A percentile compares a stretch with the other conserved stretches of the same genome.
These are phyloP conservation scores for Hiodon tergisus DNA, from an alignment of 2,113 vertebrate species.

Conservation along the genomic window DNA sequence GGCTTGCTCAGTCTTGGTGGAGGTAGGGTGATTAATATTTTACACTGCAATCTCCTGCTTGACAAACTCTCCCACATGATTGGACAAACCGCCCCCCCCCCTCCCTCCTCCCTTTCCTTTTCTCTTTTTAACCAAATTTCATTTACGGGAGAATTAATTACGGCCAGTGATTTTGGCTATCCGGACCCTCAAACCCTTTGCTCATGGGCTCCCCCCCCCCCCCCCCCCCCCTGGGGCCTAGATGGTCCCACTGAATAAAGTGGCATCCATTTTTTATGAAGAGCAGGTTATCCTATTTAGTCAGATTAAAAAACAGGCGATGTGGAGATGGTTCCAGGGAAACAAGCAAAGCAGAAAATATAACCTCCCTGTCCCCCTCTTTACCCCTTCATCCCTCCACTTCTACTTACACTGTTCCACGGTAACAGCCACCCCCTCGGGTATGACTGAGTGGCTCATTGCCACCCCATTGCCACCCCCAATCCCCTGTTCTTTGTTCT, in stretches of 20 bases:
- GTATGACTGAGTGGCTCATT: constrained; percentile 45
- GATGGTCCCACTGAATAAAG: constrained; percentile 63
- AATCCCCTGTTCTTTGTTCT: not conserved
- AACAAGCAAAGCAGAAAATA: constrained; percentile 47
- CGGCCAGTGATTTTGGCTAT: constrained; percentile 54
- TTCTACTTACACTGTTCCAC: not conserved
- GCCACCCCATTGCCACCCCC: constrained; percentile 37
- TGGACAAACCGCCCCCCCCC: constrained; percentile 51
- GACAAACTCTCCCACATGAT: constrained; percentile 74
- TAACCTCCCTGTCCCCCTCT: constrained; percentile 25
- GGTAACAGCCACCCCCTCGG: constrained; percentile 12
- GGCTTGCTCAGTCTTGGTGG: constrained; percentile 52
- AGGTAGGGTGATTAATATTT: constrained; percentile 69
- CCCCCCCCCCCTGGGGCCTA: constrained; percentile 44
- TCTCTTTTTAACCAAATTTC: constrained; percentile 54
- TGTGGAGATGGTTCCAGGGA: constrained; percentile 41
- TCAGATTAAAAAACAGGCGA: constrained; percentile 68
- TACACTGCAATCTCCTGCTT: constrained; percentile 75
- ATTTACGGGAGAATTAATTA: constrained; percentile 64
- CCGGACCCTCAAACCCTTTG: constrained; percentile 35
- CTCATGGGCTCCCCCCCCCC: constrained; percentile 44
- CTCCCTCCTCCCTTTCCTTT: constrained; percentile 15
- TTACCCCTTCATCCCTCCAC: constrained; percentile 1
- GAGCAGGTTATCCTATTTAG: constrained; percentile 78
- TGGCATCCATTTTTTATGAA: constrained; percentile 75